Evolutionary conservation across 1,140 invertebrate genomes (phyloP), one percentile per base, ranked within the genome.

Genomic region (Eriocheir sinensis): DNA sequence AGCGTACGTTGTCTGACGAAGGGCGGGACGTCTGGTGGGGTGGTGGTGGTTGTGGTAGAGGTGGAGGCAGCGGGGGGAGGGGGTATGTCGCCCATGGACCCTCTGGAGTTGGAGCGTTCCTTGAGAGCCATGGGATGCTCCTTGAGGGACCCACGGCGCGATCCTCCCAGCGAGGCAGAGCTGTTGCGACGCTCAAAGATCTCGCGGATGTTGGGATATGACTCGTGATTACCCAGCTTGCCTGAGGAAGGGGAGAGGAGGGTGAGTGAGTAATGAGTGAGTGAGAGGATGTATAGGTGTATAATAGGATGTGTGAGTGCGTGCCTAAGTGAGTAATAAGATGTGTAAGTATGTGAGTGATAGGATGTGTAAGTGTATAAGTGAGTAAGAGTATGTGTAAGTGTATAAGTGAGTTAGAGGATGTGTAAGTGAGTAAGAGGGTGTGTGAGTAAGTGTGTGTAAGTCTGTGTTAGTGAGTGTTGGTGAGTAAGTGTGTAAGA

Each of bases 151-250:
- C 90, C 89, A 30, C 94, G 89, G 21, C 94, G 89, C 8, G 94
- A 94, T 12, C 86, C 36, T 27, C 85, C 6, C 32, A 90, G 86
- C 3, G 80, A 40, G 48, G 40, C 53, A 44, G 83, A 89, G 40
- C 89, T 94, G 80, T 27, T 88, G 81, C 94, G 94, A 72, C 90
- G 81, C 34, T 44, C 94, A 88, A 94, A 94, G n/a, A 94, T 94
- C 32, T 94, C 94, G 8, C 94, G 94, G 44, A 94, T 88, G 81
- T 91, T 94, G 8, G 94, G 94, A 17, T 91, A 91, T 9, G 89
- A 34, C 2, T 94, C 44, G 12, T 93, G 53, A 15, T 36, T 91
- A 15, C 89, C 83, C 27, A 85, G n/a, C 6, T 81, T 48, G 32
- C 93, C 93, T 81, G 44, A 2, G 21, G 32, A 2, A 32, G 3